A percentile compares a stretch with the other conserved stretches of the same genome.
These are phyloP conservation scores for Tupiocoris notatus DNA, from an alignment of 2,888 invertebrate species.

Conservation along the genomic window DNA sequence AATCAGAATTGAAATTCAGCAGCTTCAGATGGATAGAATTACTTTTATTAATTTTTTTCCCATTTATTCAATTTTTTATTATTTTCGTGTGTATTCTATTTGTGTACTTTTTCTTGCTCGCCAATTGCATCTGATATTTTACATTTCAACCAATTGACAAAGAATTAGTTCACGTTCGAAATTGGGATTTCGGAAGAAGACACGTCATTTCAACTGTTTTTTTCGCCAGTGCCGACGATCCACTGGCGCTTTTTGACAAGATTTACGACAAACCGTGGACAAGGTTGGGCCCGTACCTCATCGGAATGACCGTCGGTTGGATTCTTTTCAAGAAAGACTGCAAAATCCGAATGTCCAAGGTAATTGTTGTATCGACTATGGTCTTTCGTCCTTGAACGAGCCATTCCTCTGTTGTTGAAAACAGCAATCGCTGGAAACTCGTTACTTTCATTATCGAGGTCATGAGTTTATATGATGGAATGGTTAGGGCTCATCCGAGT, in stretches of 20 bases:
- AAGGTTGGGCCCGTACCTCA: constrained; percentile 75
- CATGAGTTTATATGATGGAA: no score
- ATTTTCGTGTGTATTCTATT: background rate
- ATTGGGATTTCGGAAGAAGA: no score
- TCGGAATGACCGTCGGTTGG: constrained; percentile 85
- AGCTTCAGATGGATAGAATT: background rate
- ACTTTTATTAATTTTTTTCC: background rate
- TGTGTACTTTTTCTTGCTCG: background rate
- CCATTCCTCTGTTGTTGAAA: no score
- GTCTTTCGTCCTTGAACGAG: no score
- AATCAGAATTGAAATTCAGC: no score
- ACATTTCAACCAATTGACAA: no score
- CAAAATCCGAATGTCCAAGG: constrained; percentile 71
- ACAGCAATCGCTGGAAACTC: no score
- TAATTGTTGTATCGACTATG: constrained; percentile 52
- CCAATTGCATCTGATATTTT: no score
- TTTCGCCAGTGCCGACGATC: constrained; percentile 75
- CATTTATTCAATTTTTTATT: background rate
- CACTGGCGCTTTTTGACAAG: constrained; percentile 81
- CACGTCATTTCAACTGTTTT: no score
- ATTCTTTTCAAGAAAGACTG: constrained; percentile 78
- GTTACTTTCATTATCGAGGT: no score
- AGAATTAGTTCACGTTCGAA: no score
- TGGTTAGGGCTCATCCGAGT: no score
- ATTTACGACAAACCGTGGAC: constrained; percentile 91